Conservation (phyloP, 2,888 invertebrate genomes). For the Temnothorax ravouxi region DNA sequence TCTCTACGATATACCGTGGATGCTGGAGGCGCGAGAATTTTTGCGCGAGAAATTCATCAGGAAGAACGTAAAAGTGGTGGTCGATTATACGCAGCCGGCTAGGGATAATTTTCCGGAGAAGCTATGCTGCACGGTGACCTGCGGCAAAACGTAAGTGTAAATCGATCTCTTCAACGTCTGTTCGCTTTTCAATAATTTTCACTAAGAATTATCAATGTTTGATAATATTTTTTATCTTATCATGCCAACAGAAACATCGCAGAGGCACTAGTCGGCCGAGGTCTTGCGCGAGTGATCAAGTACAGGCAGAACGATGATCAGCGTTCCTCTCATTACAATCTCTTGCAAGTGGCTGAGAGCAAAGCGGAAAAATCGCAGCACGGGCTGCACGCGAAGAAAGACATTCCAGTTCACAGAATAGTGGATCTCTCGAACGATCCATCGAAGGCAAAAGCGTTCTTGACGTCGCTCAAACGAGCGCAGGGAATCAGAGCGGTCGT, state of each 20-base stretch:
- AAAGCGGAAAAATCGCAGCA: conserved; percentile 95
- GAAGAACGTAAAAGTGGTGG: conserved; percentile 96
- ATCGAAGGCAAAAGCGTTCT: conserved; percentile 95
- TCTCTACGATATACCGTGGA: conserved; percentile 99
- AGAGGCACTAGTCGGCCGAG: conserved; percentile 96
- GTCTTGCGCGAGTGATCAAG: conserved; percentile 96
- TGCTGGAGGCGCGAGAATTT: conserved; percentile 99
- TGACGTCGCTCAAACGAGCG: conserved; percentile 97
- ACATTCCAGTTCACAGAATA: conserved; percentile 93
- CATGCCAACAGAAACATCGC: conserved; percentile 92
- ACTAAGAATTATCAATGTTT: conserved; percentile 5
- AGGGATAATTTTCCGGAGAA: conserved; percentile 98
- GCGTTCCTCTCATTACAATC: conserved; percentile 97
- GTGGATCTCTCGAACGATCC: conserved; percentile 95
- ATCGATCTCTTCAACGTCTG: not conserved
- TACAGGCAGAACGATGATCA: conserved; percentile 99
- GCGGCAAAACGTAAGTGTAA: conserved; percentile 91
- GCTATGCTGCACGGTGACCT: conserved; percentile 96
- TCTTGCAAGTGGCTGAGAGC: conserved; percentile 96
- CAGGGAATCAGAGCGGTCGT: conserved; percentile 96
- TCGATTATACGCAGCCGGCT: conserved; percentile 99
- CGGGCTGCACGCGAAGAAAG: conserved; percentile 96
- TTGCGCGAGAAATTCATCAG: conserved; percentile 98
- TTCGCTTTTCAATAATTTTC: not conserved
- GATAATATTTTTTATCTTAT: conserved; percentile 5